A percentile compares a stretch with the other conserved stretches of the same genome.
These are phyloP conservation scores for Tigriopus californicus DNA, from an alignment of 2,888 invertebrate genomes.

Conservation along the genomic window DNA sequence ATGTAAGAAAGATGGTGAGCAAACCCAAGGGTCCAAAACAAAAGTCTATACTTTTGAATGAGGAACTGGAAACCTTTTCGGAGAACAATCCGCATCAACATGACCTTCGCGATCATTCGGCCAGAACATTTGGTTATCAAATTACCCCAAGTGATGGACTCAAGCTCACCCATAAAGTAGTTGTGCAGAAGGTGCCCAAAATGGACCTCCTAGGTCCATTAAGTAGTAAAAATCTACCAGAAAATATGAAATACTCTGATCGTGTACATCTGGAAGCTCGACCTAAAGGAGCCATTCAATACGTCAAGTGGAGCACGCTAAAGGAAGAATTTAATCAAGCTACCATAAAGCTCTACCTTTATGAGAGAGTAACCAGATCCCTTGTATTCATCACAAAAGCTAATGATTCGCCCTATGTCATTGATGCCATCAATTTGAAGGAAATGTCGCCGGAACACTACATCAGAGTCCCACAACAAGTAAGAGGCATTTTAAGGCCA, in stretches of 20 bases:
- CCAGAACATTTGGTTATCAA: not conserved
- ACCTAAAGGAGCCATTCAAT: not conserved
- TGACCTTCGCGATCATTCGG: not conserved
- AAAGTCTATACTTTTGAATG: not conserved
- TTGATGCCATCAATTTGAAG: not conserved
- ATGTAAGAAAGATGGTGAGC: slow-evolving; percentile 1
- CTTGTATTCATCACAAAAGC: not conserved
- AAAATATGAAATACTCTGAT: not conserved
- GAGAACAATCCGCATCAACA: not conserved
- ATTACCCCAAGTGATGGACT: not conserved
- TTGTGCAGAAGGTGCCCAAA: not conserved
- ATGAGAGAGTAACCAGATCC: not conserved
- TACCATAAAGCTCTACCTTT: not conserved
- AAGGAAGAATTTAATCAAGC: not conserved
- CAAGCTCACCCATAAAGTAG: slow-evolving; percentile 1
- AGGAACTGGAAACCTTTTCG: not conserved
- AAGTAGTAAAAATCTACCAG: not conserved
- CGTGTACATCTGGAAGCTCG: not conserved
- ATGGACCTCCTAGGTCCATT: no score
- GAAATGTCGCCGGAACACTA: not conserved
- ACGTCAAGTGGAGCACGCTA: not conserved
- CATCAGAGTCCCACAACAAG: not conserved
- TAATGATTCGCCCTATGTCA: not conserved
- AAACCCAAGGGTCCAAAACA: not conserved
- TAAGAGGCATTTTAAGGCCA: not conserved